Evolutionary conservation across 2,113 vertebrate species (phyloP).

Genomic region (Cariama cristata): DNA sequence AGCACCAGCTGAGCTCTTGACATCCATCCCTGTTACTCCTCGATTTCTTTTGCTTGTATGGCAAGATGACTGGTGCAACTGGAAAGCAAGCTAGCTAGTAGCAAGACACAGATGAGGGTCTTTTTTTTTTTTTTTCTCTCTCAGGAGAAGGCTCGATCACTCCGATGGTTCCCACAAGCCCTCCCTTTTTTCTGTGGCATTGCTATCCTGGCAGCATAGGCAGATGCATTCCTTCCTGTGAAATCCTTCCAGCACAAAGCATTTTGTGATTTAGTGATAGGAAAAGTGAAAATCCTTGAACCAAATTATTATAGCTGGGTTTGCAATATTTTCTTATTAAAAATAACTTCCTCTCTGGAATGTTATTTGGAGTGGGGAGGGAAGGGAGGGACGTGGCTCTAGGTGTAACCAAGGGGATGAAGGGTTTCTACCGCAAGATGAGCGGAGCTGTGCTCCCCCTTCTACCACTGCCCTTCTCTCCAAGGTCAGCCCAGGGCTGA

Average conservation of each 20-base stretch:
- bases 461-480: not conserved
- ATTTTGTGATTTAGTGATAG: too few species aligned
- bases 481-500: not conserved
- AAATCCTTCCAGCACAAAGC: not conserved
- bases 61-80: too few species aligned
- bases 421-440: not conserved
- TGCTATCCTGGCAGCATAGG: rapidly evolving
- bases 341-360: not conserved
- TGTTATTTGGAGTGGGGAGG: not conserved
- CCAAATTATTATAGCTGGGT: not conserved
- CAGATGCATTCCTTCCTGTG: not conserved
- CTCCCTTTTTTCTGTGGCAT: too few species aligned
- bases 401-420: not conserved
- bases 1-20: not conserved
- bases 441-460: too few species aligned
- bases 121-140: too few species aligned
- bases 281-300: not conserved
- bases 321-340: not conserved
- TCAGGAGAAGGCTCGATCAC: not conserved
- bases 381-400: not conserved
- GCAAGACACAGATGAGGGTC: not conserved
- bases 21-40: too few species aligned
- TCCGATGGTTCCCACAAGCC: not conserved
- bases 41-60: not conserved
- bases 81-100: not conserved